phyloP scores from a whole-genome alignment of 2,797 vertebrate species.

The Chanos chanos region DNA sequence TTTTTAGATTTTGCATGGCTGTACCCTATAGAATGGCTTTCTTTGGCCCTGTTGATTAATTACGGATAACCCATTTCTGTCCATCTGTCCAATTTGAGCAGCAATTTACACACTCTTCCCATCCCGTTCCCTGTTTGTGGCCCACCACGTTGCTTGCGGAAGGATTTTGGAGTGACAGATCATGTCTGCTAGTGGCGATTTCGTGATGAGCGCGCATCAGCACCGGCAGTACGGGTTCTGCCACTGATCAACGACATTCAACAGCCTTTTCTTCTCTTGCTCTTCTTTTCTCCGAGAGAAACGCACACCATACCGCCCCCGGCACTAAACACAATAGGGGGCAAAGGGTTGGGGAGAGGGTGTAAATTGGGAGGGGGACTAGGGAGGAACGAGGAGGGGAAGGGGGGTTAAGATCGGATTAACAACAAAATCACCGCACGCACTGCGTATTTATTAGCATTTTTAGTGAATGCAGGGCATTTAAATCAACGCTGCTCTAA shows the following conservation, averaged over 20 bases:
- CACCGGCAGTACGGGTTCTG: not conserved
- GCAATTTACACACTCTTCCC: too few relatives aligned
- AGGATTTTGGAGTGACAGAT: conserved; percentile 21
- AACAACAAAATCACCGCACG: conserved; percentile 27
- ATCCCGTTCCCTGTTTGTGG: too few relatives aligned
- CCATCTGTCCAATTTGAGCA: not conserved
- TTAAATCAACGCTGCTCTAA: conserved; percentile 4
- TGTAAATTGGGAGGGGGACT: not conserved
- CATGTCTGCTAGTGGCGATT: conserved; percentile 11
- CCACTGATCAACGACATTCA: conserved; percentile 14
- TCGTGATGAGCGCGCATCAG: conserved; percentile 25
- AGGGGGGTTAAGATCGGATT: conserved; percentile 36
- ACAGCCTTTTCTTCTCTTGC: not conserved
- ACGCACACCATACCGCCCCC: conserved; percentile 12
- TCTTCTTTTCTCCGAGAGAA: conserved; percentile 21
- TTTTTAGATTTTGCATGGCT: too few relatives aligned
- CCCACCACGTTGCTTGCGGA: too few relatives aligned
- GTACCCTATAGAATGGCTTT: not conserved
- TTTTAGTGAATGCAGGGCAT: conserved; percentile 27
- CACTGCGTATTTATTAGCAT: conserved; percentile 34
- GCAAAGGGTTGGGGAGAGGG: conserved; percentile 7
- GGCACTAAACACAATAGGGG: conserved; percentile 25
- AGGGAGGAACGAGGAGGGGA: conserved; percentile 4
- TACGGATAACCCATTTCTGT: conserved; percentile 13
- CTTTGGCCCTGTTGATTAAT: conserved; percentile 12